phyloP scores from a whole-genome alignment of 1,140 invertebrate genomes.

The Drosophila sturtevanti region DNA sequence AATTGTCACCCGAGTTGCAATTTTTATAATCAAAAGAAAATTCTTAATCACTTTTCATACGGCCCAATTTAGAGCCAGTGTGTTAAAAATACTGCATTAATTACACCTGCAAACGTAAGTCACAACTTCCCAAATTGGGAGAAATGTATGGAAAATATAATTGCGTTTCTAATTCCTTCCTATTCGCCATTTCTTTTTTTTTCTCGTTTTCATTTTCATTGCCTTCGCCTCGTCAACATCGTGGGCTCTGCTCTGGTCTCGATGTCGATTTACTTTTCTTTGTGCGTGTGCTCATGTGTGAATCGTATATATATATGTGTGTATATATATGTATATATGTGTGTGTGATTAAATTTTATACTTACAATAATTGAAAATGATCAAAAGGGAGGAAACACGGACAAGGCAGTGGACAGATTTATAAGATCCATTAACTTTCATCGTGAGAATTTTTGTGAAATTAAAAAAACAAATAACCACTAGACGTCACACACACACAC shows the following conservation, averaged over 20 bases:
- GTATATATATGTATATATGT: too few relatives aligned
- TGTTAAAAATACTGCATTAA: constrained; percentile 25
- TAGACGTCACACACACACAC: constrained; percentile 10
- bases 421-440: constrained; percentile 13
- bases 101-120: constrained; percentile 51
- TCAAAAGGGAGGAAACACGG: constrained; percentile 14
- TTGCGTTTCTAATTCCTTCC: constrained; percentile 27
- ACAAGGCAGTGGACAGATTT: constrained; percentile 7
- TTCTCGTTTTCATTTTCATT: constrained; percentile 41
- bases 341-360: constrained; percentile 37
- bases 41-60: constrained; percentile 48
- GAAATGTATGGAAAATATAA: background rate
- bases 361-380: constrained; percentile 58
- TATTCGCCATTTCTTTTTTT: constrained; percentile 73
- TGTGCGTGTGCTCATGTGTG: constrained; percentile 19
- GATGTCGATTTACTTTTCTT: constrained; percentile 53
- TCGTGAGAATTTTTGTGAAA: constrained; percentile 13
- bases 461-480: constrained; percentile 12
- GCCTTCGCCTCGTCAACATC: constrained; percentile 49
- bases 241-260: constrained; percentile 45
- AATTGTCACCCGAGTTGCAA: constrained; percentile 59
- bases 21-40: constrained; percentile 65
- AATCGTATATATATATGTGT: constrained; percentile 36
- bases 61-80: constrained; percentile 41
- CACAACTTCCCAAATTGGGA: background rate